Evolutionary conservation across 2,888 invertebrate species (phyloP).

Genomic region (Deilephila elpenor): DNA sequence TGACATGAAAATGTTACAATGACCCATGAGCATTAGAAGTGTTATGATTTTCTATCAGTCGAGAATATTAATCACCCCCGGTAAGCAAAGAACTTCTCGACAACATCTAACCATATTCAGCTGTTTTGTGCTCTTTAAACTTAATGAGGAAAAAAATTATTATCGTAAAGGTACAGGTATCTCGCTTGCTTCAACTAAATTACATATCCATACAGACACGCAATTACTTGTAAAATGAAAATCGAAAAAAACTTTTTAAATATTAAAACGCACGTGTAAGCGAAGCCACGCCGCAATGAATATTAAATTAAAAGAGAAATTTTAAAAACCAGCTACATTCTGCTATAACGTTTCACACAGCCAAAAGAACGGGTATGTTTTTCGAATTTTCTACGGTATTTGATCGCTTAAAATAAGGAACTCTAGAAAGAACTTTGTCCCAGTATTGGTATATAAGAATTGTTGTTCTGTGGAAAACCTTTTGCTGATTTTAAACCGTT

Average conservation of each 20-base stretch:
- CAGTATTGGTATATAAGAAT: too few species aligned
- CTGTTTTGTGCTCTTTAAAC: too few species aligned
- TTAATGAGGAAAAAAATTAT: neutral
- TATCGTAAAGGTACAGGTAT: neutral
- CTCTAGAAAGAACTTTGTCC: neutral
- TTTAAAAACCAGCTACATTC: slow-evolving; percentile 1
- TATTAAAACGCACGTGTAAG: slow-evolving; percentile 3
- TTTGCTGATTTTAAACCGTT: too few species aligned
- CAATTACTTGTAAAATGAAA: slow-evolving; percentile 3
- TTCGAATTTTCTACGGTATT: neutral
- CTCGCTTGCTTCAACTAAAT: neutral
- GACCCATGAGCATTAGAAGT: too few species aligned
- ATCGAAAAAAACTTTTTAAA: neutral
- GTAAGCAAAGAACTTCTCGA: too few species aligned
- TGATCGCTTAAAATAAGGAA: slow-evolving; percentile 1
- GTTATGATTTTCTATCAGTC: too few species aligned
- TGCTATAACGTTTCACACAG: neutral
- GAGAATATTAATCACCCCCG: too few species aligned
- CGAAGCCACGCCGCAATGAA: slow-evolving; percentile 6
- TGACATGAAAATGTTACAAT: too few species aligned
- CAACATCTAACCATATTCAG: too few species aligned
- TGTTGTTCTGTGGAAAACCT: too few species aligned
- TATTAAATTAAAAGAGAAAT: slow-evolving; percentile 6
- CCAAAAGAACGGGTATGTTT: neutral
- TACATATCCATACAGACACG: neutral